Evolutionary conservation across 2,113 vertebrate species (phyloP).

Genomic region (Pelecanus crispus): DNA sequence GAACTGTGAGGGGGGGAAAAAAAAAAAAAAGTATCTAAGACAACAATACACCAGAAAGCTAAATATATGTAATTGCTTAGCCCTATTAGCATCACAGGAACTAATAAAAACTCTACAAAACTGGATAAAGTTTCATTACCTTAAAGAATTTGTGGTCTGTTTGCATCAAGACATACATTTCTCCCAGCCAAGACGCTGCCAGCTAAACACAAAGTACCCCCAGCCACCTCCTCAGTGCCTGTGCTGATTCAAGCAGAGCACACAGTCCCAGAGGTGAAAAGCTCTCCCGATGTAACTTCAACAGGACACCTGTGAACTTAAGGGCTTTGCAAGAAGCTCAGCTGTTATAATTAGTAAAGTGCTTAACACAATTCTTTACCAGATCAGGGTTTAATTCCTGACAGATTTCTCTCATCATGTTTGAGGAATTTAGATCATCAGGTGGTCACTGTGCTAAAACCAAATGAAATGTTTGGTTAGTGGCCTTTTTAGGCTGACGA

Average conservation of each 20-base stretch:
- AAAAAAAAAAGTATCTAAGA: not conserved
- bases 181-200: not conserved
- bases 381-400: not conserved
- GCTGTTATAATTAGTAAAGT: not conserved
- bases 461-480: not conserved
- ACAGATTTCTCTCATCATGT: not conserved
- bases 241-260: not conserved
- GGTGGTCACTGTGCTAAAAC: not conserved
- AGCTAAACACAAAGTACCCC: accelerated
- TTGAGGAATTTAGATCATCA: not conserved
- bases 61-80: accelerated
- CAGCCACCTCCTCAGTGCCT: not conserved
- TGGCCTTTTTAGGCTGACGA: not conserved
- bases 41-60: accelerated
- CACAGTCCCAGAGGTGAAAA: not conserved
- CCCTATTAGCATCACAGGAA: accelerated
- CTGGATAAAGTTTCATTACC: not conserved
- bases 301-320: not conserved
- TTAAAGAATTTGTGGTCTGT: accelerated
- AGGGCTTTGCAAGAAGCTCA: not conserved
- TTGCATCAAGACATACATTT: accelerated
- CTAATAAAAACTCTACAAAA: not conserved
- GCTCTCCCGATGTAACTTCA: not conserved
- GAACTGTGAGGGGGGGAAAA: accelerated
- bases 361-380: not conserved